Percentiles rank a stretch among this genome's conserved stretches.
These are phyloP conservation scores for Pimpla rufipes DNA, from an alignment of 2,888 invertebrate species.

Conservation along the genomic window DNA sequence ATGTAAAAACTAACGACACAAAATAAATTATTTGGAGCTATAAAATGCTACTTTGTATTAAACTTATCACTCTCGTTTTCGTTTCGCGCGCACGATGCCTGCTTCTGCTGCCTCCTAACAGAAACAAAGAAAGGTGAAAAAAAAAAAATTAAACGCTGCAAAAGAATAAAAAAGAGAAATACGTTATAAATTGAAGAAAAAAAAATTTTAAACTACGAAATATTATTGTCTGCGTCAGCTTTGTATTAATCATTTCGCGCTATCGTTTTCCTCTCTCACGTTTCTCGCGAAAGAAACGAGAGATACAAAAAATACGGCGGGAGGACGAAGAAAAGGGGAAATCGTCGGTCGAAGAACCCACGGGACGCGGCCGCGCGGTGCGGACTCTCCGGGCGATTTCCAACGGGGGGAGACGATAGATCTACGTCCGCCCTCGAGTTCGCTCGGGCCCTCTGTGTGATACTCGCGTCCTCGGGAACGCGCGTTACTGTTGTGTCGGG, in stretches of 20 bases:
- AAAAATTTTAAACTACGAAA: neutral
- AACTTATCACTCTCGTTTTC: too few species aligned
- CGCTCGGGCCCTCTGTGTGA: slow-evolving; percentile 50
- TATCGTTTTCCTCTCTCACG: slow-evolving; percentile 64
- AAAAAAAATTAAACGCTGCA: too few species aligned
- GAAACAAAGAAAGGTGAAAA: too few species aligned
- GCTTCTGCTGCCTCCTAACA: too few species aligned
- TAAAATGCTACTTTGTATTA: too few species aligned
- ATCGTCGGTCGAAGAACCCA: slow-evolving; percentile 67
- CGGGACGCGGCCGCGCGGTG: slow-evolving; percentile 50
- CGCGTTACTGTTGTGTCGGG: slow-evolving; percentile 58
- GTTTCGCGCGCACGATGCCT: too few species aligned
- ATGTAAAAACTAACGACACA: neutral
- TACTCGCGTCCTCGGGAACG: slow-evolving; percentile 36
- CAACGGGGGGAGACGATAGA: slow-evolving; percentile 75
- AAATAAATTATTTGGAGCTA: too few species aligned
- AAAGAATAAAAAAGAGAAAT: neutral
- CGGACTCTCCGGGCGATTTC: slow-evolving; percentile 73
- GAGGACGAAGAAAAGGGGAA: slow-evolving; percentile 34
- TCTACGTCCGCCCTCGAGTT: slow-evolving; percentile 77
- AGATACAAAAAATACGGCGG: slow-evolving; percentile 32
- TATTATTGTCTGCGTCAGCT: slow-evolving; percentile 7
- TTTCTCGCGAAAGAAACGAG: neutral
- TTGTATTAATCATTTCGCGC: slow-evolving; percentile 38
- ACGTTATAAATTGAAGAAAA: neutral